phyloP scores from a whole-genome alignment of 1,140 invertebrate species.

The Asbolus verrucosus region DNA sequence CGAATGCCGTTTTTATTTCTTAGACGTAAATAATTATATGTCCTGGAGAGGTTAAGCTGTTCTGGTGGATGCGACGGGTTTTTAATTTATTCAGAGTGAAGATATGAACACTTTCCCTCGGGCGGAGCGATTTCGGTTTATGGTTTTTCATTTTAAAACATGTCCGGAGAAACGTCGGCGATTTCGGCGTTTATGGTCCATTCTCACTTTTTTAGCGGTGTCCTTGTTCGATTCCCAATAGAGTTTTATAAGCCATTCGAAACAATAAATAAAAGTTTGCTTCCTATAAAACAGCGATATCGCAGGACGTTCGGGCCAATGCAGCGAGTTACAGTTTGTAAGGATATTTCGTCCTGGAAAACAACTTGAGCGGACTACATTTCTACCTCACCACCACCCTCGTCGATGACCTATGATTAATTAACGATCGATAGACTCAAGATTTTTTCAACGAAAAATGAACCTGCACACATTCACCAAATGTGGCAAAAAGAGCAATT shows the following conservation, averaged over 20 bases:
- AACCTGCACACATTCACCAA: no score
- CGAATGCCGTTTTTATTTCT: constrained; percentile 8
- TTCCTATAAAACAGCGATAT: constrained; percentile 36
- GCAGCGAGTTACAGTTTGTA: constrained; percentile 18
- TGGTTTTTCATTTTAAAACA: constrained; percentile 38
- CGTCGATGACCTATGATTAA: no score
- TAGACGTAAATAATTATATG: constrained; percentile 32
- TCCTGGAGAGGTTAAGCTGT: no score
- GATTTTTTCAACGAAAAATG: no score
- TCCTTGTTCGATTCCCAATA: constrained; percentile 41
- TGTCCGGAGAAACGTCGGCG: constrained; percentile 22
- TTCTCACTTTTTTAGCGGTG: constrained; percentile 38
- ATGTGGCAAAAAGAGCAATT: no score
- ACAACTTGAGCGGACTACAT: constrained; percentile 1
- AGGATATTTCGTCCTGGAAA: constrained; percentile 11
- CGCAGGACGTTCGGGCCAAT: constrained; percentile 26
- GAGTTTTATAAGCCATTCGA: constrained; percentile 39
- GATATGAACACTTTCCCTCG: constrained; percentile 27
- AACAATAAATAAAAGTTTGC: constrained; percentile 44
- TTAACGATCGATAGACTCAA: no score
- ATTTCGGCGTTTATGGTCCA: constrained; percentile 30
- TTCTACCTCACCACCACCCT: no score
- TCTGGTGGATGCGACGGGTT: constrained; percentile 7
- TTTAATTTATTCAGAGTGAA: constrained; percentile 25
- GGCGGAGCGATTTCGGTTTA: constrained; percentile 26